A percentile compares a stretch with the other conserved stretches of the same genome.
Evolutionary conservation across 2,888 invertebrate genomes (phyloP).

Genomic region (Oxystoma pomonae): DNA sequence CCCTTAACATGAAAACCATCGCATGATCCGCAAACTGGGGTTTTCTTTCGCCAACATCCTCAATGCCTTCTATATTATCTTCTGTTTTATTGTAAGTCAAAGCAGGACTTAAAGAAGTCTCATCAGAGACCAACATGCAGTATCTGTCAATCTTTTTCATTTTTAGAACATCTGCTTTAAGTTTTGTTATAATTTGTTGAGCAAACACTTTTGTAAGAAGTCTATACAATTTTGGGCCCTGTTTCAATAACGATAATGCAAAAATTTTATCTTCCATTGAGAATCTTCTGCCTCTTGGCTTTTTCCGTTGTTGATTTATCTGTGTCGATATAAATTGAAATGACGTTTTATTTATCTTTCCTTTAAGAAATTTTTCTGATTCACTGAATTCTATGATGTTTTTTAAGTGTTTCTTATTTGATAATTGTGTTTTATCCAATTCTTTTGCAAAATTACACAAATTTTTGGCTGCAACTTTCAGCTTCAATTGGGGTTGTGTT

Average conservation of each 20-base stretch:
- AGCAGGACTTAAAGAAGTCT: background rate
- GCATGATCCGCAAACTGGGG: background rate
- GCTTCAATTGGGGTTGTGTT: too few relatives aligned
- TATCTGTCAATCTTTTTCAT: background rate
- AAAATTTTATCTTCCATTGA: background rate
- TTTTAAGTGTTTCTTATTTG: background rate
- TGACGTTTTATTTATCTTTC: background rate
- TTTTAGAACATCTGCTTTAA: background rate
- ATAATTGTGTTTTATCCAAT: background rate
- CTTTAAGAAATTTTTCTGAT: conserved; percentile 1
- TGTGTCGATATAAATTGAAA: background rate
- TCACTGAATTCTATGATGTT: background rate
- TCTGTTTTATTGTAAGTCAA: too few relatives aligned
- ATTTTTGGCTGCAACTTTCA: too few relatives aligned
- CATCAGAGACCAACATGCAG: background rate
- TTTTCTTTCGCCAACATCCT: conserved; percentile 1
- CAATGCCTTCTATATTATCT: conserved; percentile 5
- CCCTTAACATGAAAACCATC: conserved; percentile 2
- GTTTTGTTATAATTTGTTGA: background rate
- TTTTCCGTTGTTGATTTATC: background rate
- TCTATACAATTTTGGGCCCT: background rate
- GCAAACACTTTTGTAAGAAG: background rate
- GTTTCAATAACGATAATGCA: background rate
- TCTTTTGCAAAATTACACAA: background rate
- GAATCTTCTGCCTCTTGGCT: background rate